Evolutionary conservation across 2,797 vertebrate species (phyloP).

Genomic region (Neosilurus mollespiculum): DNA sequence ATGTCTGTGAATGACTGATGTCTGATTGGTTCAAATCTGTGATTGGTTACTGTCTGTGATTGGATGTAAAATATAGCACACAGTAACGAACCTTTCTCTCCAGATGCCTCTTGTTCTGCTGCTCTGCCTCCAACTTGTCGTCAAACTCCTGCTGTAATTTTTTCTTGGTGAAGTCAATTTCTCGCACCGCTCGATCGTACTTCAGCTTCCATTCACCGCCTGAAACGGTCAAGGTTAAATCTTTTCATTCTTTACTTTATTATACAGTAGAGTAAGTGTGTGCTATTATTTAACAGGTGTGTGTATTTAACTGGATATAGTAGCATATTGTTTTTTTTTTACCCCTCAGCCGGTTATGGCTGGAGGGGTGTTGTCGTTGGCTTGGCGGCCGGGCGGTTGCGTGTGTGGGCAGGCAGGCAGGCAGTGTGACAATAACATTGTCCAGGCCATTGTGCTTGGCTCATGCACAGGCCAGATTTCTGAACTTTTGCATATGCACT

Average conservation of each 20-base stretch:
- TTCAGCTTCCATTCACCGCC: conserved; percentile 93
- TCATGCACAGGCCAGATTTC: too few species aligned
- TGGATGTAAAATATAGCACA: neutral
- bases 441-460: too few species aligned
- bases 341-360: too few species aligned
- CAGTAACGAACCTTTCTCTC: conserved; percentile 80
- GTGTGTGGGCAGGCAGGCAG: too few species aligned
- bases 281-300: neutral
- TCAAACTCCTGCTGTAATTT: conserved; percentile 94
- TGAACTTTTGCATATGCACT: too few species aligned
- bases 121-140: conserved; percentile 93
- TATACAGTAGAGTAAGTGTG: neutral
- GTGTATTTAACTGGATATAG: neutral
- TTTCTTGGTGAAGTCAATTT: conserved; percentile 94
- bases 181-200: conserved; percentile 88
- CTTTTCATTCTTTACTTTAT: neutral
- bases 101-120: conserved; percentile 90
- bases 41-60: neutral
- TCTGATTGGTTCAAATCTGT: too few species aligned
- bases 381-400: too few species aligned
- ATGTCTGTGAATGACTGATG: neutral
- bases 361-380: too few species aligned
- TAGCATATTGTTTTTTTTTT: neutral
- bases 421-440: too few species aligned
- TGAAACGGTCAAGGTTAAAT: conserved; percentile 52